Percentiles rank a stretch among this genome's conserved stretches.
Conservation (phyloP, 1,140 invertebrate species). For the Drosophila takahashii region DNA sequence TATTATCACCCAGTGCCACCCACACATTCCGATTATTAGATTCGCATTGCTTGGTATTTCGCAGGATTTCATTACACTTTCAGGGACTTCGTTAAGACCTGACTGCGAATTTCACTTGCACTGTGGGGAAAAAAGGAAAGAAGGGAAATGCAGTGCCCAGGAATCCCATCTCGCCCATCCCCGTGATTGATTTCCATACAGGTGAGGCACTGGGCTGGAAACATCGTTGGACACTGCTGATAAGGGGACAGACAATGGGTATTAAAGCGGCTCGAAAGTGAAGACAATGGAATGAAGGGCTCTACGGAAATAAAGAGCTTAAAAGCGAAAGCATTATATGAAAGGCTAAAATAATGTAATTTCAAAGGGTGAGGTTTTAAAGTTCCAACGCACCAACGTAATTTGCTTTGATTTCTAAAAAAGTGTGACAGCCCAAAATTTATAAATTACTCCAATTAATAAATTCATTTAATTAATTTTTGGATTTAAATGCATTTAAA, state of each 20-base stretch:
- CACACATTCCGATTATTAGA: constrained; percentile 10
- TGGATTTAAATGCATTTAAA: no score
- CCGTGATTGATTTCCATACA: constrained; percentile 59
- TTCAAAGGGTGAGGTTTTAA: no score
- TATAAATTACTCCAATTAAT: no score
- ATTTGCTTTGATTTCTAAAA: no score
- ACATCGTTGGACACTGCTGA: constrained; percentile 46
- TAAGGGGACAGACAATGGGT: constrained; percentile 59
- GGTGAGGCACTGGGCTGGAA: constrained; percentile 60
- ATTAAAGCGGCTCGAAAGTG: constrained; percentile 43
- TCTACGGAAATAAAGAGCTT: constrained; percentile 9
- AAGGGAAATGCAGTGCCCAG: constrained; percentile 1
- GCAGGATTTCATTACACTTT: constrained; percentile 22
- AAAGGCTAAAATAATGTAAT: constrained; percentile 2
- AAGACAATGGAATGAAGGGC: constrained; percentile 32
- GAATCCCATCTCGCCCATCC: constrained; percentile 26
- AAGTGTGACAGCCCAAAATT: no score
- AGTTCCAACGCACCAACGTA: no score
- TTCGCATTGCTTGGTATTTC: constrained; percentile 8
- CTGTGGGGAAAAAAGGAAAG: neutral
- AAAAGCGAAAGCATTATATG: constrained; percentile 18
- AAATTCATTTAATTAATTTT: no score
- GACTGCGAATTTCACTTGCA: neutral
- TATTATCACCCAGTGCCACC: neutral
- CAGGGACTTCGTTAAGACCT: neutral